Evolutionary conservation across 2,797 vertebrate genomes (phyloP).

Genomic region (Centroberyx gerrardi): DNA sequence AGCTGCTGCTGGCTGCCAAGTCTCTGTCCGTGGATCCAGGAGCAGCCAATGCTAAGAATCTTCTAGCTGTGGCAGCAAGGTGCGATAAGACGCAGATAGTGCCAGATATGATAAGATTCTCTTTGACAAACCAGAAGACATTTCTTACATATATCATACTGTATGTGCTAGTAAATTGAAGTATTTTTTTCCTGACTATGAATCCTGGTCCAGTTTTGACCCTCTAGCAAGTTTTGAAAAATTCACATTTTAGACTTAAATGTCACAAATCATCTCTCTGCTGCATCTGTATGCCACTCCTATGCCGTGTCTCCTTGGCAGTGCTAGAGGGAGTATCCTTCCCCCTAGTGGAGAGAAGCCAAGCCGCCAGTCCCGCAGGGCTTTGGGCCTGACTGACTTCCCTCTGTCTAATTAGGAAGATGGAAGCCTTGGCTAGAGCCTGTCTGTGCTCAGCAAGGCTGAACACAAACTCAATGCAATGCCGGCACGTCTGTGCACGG

Average conservation of each 20-base stretch:
- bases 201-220: conserved; percentile 20
- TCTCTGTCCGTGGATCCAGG: conserved; percentile 98
- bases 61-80: conserved; percentile 97
- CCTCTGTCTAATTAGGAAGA: conserved; percentile 85
- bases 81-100: conserved; percentile 72
- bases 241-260: conserved; percentile 15
- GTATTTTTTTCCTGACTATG: conserved; percentile 8
- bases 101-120: conserved; percentile 28
- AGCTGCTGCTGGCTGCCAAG: conserved; percentile 96
- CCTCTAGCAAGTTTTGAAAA: conserved; percentile 23
- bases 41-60: conserved; percentile 98
- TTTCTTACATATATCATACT: conserved; percentile 4
- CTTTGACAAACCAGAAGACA: not conserved
- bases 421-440: conserved; percentile 77
- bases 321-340: conserved; percentile 64
- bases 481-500: conserved; percentile 53
- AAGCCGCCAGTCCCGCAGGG: conserved; percentile 77
- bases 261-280: conserved; percentile 37
- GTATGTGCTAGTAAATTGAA: conserved; percentile 12
- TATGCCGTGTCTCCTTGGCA: conserved; percentile 45
- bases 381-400: conserved; percentile 84
- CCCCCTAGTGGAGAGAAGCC: conserved; percentile 68
- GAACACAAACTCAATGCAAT: conserved; percentile 76
- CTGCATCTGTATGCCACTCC: conserved; percentile 52
- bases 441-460: conserved; percentile 80